Evolutionary conservation across 2,888 invertebrate genomes (phyloP), one percentile per base, ranked within the genome.

Genomic region (Baronia brevicornis): DNA sequence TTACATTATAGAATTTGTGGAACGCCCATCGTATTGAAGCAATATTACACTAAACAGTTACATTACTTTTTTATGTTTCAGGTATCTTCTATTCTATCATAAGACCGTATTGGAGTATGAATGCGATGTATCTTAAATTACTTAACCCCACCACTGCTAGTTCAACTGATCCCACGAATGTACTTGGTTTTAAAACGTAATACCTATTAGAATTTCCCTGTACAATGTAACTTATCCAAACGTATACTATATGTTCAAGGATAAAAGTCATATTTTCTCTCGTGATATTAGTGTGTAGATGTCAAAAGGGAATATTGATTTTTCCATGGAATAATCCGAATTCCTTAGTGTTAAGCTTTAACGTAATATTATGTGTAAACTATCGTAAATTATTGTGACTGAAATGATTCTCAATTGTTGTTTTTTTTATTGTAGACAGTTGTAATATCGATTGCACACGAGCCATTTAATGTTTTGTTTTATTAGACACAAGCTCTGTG

Each of bases 31-130:
- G n/a, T n/a, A n/a, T n/a, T n/a, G n/a, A n/a, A n/a, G n/a, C 20
- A 5, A 13, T 8, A 2, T 37, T 36, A 20, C 24, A 28, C 27
- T 22, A 14, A 32, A 38, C 35, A 38, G 28, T 20, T 24, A 31
- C 33, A 19, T 36, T 11, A 32, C 41, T 39, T 40, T 41, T 46
- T 47, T 60, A 54, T 54, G 51, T 89, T 88, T 44, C 87, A 95
- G 95, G 54, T 97, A 97, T 78, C 88, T 97, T 40, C 88, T 98
- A 43, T 98, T 97, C 86, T 98, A 98, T 80, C 97, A 97, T 85
- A 97, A 97, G 82, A 95, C 95, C 75, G 92, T 96, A 43, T 79
- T 97, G 78, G 95, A 95, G 65, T 97, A 96, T 56, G 91, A 90
- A 44, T 71, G 72, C 44, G 75, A 74, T 24, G 60, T 49, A 15